phyloP scores from a whole-genome alignment of 2,888 invertebrate species.

The Syrista parreyssii region DNA sequence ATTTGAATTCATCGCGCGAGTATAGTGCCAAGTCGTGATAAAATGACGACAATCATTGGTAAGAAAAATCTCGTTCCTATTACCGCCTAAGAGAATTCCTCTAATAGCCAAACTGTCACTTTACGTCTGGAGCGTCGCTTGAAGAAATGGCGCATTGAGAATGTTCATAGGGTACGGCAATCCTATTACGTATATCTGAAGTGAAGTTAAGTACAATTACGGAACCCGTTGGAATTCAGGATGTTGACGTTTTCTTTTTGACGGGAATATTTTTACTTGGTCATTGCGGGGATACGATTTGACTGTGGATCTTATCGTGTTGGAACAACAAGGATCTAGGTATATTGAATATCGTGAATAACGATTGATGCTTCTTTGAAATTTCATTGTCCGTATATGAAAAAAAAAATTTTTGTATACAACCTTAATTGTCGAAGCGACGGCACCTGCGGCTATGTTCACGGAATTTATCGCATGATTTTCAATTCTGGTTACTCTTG shows the following conservation, averaged over 20 bases:
- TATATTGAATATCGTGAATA: background rate
- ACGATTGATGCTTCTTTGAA: background rate
- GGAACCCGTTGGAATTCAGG: background rate
- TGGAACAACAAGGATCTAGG: background rate
- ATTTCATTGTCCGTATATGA: background rate
- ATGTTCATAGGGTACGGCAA: background rate
- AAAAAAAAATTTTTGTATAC: background rate
- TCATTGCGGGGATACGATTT: background rate
- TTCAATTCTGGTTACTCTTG: background rate
- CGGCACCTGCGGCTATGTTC: background rate
- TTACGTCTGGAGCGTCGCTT: background rate
- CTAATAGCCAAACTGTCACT: background rate
- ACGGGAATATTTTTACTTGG: background rate
- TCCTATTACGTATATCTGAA: background rate
- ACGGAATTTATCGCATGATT: background rate
- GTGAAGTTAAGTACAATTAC: background rate
- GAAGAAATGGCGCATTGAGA: background rate
- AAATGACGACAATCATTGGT: slow-evolving; percentile 27
- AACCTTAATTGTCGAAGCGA: background rate
- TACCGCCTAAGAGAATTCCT: background rate
- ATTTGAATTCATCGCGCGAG: background rate
- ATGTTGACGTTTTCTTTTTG: background rate
- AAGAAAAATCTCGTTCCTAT: slow-evolving; percentile 19
- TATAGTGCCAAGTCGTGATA: background rate
- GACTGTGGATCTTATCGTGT: background rate